Conservation (phyloP, 2,113 vertebrate species). For the Tichodroma muraria region DNA sequence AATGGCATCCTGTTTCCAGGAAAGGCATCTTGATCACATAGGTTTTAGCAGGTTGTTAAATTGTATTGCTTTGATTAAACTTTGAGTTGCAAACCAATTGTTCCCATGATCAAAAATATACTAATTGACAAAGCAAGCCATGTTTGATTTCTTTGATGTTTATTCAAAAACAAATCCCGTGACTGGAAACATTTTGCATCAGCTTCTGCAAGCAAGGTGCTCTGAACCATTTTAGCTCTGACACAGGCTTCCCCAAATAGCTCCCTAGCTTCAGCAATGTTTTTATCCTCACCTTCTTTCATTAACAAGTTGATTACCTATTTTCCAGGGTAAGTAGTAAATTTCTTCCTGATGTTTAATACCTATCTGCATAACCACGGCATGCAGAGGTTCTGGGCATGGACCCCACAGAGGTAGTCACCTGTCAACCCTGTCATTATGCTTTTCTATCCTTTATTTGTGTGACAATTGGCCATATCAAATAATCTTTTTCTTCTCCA, state of each 20-base stretch:
- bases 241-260: neutral
- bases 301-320: neutral
- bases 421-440: neutral
- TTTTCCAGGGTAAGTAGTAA: neutral
- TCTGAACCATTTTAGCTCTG: neutral
- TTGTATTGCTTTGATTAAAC: neutral
- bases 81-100: neutral
- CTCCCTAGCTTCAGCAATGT: neutral
- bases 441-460: neutral
- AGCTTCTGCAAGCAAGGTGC: neutral
- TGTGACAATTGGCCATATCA: neutral
- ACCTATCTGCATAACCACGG: neutral
- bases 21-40: neutral
- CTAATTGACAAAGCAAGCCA: neutral
- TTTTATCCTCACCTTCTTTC: neutral
- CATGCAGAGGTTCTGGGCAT: neutral
- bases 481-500: neutral
- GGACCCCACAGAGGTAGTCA: rapidly evolving
- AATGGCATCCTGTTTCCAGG: neutral
- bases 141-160: neutral
- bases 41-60: neutral
- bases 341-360: neutral
- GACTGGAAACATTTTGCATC: neutral
- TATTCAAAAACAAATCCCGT: neutral
- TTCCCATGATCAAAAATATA: neutral